Conservation (phyloP, 1,140 invertebrate species). For the Mycetomoellerius zeteki region DNA sequence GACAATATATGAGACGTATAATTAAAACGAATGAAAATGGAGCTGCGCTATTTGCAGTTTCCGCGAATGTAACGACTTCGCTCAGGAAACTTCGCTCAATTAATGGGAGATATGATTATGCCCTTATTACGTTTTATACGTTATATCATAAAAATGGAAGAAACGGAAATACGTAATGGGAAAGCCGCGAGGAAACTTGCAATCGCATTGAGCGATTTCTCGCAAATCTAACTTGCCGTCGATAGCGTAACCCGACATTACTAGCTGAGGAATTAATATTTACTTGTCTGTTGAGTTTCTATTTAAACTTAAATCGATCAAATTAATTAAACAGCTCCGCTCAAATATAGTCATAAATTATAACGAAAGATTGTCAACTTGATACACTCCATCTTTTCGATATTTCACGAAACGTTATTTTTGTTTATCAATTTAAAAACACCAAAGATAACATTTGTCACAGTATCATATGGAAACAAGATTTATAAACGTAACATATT, state of each 20-base stretch:
- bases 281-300: neutral
- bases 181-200: slow-evolving; percentile 1
- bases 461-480: neutral
- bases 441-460: neutral
- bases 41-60: slow-evolving; percentile 37
- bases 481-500: neutral
- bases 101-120: slow-evolving; percentile 41
- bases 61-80: slow-evolving; percentile 28
- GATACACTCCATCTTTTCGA: neutral
- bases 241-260: neutral
- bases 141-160: slow-evolving; percentile 23
- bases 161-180: slow-evolving; percentile 28
- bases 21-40: slow-evolving; percentile 38
- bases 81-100: slow-evolving; percentile 54
- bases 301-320: neutral
- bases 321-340: neutral
- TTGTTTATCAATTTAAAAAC: neutral
- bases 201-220: neutral
- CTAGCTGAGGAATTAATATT: slow-evolving; percentile 26
- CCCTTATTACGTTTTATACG: slow-evolving; percentile 13
- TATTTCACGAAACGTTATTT: neutral
- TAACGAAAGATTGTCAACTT: neutral
- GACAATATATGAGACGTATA: slow-evolving; percentile 26
- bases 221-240: neutral
- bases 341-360: neutral